Conservation (phyloP, 2,113 vertebrate species). For the Toxotes chatareus region DNA sequence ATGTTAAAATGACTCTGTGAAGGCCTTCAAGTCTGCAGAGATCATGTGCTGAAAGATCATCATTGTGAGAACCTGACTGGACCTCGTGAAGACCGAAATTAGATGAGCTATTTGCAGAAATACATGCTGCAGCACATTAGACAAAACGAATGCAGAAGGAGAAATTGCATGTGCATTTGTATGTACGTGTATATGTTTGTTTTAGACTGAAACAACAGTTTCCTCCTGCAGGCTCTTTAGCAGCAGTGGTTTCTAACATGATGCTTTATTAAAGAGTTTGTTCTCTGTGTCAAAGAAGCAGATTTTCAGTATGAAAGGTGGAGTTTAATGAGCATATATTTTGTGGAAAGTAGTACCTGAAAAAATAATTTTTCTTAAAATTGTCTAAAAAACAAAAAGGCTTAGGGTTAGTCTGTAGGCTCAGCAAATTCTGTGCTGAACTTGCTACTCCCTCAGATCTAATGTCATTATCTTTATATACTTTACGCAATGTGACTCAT, state of each 20-base stretch:
- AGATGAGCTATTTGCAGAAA: slow-evolving; percentile 43
- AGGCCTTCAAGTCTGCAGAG: background rate
- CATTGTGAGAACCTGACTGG: background rate
- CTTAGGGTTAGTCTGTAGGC: too few species aligned
- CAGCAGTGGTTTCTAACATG: background rate
- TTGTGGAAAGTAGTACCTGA: background rate
- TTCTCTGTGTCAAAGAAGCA: background rate
- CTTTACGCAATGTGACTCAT: too few species aligned
- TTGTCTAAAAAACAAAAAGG: too few species aligned
- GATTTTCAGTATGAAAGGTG: background rate
- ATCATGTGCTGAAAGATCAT: slow-evolving; percentile 22
- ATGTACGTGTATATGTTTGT: slow-evolving; percentile 1
- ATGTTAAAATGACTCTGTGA: too few species aligned
- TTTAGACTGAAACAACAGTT: background rate
- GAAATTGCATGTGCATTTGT: background rate
- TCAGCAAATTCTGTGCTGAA: too few species aligned
- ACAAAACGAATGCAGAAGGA: background rate
- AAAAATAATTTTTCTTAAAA: too few species aligned
- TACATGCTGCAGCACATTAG: slow-evolving; percentile 38
- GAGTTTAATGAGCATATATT: background rate
- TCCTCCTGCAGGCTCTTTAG: background rate
- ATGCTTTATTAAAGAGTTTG: background rate
- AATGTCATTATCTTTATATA: too few species aligned
- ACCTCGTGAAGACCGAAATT: slow-evolving; percentile 44
- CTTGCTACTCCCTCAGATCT: too few species aligned